Base-by-base conservation (phyloP, 2,113 vertebrate genomes). In the Corydoras sp. region DNA sequence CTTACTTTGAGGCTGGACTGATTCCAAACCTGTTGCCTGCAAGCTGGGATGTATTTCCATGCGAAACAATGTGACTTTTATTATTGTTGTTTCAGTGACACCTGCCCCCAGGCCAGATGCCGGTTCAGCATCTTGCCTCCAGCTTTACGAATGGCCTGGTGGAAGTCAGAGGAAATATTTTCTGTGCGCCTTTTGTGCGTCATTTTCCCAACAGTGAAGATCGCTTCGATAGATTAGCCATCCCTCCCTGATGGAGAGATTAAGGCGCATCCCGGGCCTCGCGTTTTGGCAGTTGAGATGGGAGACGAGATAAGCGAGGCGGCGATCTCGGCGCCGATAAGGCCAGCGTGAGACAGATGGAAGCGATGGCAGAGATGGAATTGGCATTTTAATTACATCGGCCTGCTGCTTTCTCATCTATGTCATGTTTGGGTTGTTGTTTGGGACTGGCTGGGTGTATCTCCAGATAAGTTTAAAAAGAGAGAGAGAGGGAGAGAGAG, bases 281-380 rank as follows among this genome's bases (percentile, higher is more conserved):
- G 83, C 83, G 86, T 87, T 90, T 86, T 89, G 90, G 84, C 86
- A 71, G 89, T 90, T 90, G 86, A 90, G 89, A 90, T 90, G 78
- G 80, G 74, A 80, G 77, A 70, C 81, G 29, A 75, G 83, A 81
- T 84, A 84, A 65, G 73, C 11, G 50, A 77, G 73, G 71, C 72
- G 71, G 81, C 56, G 83, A 83, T 84, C 76, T 71, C 53, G 29
- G 29, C 9, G 56, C 63, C 30, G 83, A 83, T 83, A 71, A 76
- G 32, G 58, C 60, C 31, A 31, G 77, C 58, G 69, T 63, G 76
- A 82, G 81, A 77, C 67, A 76, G 88, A 86, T 81, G 78, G 81
- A 77, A 78, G 75, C 50, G 77, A 78, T 73, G 58, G 60, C 61
- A 15, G 62, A 77, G 79, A 83, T 66, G 83, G 81, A 83, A 84